A percentile compares a stretch with the other conserved stretches of the same genome.
Evolutionary conservation across 2,888 invertebrate species (phyloP).

Genomic region (Heliconius hortense): DNA sequence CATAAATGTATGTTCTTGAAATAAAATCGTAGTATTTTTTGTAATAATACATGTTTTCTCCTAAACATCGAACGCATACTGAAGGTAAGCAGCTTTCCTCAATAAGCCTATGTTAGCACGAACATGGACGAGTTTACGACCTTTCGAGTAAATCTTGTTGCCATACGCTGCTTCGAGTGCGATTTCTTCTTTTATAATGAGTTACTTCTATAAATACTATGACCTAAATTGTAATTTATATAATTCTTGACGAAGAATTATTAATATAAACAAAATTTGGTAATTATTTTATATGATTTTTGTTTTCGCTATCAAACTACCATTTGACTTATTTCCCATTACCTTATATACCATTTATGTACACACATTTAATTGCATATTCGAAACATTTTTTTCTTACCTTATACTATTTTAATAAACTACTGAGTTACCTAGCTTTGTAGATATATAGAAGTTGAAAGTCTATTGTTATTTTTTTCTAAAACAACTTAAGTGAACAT

Average conservation of each 20-base stretch:
- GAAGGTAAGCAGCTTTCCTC: constrained; percentile 75
- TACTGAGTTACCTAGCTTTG: neutral
- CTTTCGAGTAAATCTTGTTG: constrained; percentile 34
- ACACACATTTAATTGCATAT: neutral
- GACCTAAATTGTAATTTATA: neutral
- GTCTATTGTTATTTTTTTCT: constrained; percentile 44
- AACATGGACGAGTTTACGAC: constrained; percentile 49
- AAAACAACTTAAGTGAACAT: constrained; percentile 41
- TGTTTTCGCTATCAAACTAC: neutral
- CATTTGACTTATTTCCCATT: too few species aligned
- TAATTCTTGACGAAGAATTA: neutral
- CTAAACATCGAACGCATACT: constrained; percentile 52
- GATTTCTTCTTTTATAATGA: constrained; percentile 8
- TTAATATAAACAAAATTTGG: neutral
- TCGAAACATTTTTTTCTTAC: neutral
- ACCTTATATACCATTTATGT: too few species aligned
- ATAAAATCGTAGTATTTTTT: neutral
- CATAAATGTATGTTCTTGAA: neutral
- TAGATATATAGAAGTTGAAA: neutral
- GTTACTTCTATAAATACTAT: neutral
- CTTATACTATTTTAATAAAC: neutral
- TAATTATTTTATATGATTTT: neutral
- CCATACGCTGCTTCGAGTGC: constrained; percentile 25
- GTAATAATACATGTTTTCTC: constrained; percentile 48
- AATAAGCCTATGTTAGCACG: constrained; percentile 53